These are phyloP conservation scores for Pedetes capensis DNA, from an alignment of 2,113 vertebrate species.

Conservation along the genomic window DNA sequence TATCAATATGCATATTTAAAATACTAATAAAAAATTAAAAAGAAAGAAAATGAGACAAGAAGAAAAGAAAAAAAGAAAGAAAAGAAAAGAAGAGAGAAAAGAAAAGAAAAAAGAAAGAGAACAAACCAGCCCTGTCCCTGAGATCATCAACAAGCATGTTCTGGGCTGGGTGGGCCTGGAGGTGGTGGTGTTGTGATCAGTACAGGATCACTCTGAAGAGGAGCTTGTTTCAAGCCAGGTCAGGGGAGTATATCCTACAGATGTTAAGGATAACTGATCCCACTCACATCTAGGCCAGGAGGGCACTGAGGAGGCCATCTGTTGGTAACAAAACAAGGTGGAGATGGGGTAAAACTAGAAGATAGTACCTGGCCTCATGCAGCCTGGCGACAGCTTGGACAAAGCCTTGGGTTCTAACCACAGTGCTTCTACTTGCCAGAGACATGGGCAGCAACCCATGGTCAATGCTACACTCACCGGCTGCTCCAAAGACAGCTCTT, in stretches of 20 bases:
- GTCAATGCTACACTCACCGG: background rate
- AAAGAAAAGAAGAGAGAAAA: too few species aligned
- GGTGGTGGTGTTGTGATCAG: background rate
- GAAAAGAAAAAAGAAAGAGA: too few species aligned
- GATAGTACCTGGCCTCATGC: background rate
- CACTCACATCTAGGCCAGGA: background rate
- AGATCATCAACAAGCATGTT: background rate
- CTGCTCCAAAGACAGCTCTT: background rate
- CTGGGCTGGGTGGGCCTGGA: background rate
- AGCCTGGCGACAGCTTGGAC: background rate
- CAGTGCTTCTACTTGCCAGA: background rate
- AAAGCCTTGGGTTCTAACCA: background rate
- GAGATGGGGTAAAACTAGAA: background rate
- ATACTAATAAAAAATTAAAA: too few species aligned
- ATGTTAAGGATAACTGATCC: background rate
- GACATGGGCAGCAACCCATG: accelerated
- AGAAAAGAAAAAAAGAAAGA: too few species aligned
- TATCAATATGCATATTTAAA: too few species aligned
- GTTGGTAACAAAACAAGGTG: background rate
- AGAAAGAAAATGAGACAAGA: too few species aligned
- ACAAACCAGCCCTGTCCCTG: too few species aligned
- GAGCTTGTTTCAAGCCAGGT: background rate
- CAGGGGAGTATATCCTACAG: background rate
- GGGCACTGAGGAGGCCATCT: background rate
- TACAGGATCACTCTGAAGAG: background rate